Percentiles rank a stretch among this genome's conserved stretches.
Conservation (phyloP, 2,888 invertebrate genomes). For the Deilephila elpenor region DNA sequence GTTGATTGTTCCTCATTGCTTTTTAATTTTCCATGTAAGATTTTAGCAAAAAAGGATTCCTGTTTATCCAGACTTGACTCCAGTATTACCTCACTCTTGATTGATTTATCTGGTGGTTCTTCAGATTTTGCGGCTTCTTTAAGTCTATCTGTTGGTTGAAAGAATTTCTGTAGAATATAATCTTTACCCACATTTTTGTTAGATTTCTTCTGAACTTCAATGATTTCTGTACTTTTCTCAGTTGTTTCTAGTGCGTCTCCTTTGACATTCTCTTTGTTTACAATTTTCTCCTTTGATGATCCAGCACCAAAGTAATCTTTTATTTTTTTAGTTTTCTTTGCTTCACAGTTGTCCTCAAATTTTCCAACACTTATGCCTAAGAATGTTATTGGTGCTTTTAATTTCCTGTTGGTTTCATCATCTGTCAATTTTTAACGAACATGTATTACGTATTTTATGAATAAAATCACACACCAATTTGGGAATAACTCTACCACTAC, state of each 20-base stretch:
- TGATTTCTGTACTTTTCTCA: slow-evolving; percentile 30
- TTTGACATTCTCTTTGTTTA: slow-evolving; percentile 44
- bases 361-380: slow-evolving; percentile 92
- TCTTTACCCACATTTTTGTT: slow-evolving; percentile 33
- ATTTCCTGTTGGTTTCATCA: slow-evolving; percentile 63
- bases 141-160: slow-evolving; percentile 39
- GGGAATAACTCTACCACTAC: too few relatives aligned
- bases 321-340: slow-evolving; percentile 83
- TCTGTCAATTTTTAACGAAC: slow-evolving; percentile 52
- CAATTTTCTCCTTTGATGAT: slow-evolving; percentile 57
- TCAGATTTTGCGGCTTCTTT: slow-evolving; percentile 27
- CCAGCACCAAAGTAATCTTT: slow-evolving; percentile 84
- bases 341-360: slow-evolving; percentile 86
- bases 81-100: slow-evolving; percentile 39
- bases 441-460: too few relatives aligned
- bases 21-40: slow-evolving; percentile 53
- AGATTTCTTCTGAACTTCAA: background rate
- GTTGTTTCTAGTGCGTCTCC: slow-evolving; percentile 40
- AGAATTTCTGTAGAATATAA: slow-evolving; percentile 55
- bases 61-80: slow-evolving; percentile 67
- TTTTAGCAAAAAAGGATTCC: slow-evolving; percentile 79
- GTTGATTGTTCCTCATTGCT: slow-evolving; percentile 23
- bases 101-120: slow-evolving; percentile 29
- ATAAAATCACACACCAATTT: too few relatives aligned
- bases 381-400: slow-evolving; percentile 86